Base-by-base conservation (phyloP, 53 echinoderm and acorn worm genomes). In the Patiria pectinifera region DNA sequence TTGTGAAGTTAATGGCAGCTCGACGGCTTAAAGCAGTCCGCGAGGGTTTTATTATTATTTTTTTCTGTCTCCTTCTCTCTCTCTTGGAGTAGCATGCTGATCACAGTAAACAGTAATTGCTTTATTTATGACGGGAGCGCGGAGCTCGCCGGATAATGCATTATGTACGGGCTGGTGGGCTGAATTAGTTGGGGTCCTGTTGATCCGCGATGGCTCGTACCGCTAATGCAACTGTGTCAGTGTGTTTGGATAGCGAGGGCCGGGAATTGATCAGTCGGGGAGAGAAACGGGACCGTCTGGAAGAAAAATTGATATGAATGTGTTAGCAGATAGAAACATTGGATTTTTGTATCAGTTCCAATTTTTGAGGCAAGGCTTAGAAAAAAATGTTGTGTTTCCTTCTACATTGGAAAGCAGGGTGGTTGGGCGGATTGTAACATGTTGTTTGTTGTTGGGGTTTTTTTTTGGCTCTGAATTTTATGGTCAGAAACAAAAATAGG, bases 101-200 rank as follows among this genome's bases (percentile, higher is more conserved):
- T 89, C 79, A 89, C 80, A 61, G 61, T 63, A 79, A 78, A 89
- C 89, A 89, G 89, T 89, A 89, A 89, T 89, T 89, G 89, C 89
- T 89, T 89, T 79, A 89, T 89, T 89, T 89, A 89, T 89, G 84
- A 25, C 80, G 4, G n/a, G 43, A 45, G 80, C 12, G 45, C 66
- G 45, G 84, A 62, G 59, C 53, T 53, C 53, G 45, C 63, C 45
- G 84, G 84, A 84, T 84, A 71, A 86, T 86, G 86, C 58, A 86
- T 86, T 86, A 86, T 72, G 71, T 43, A 71, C 48, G 86, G 71
- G 48, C 49, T 49, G 74, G 48, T 72, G 48, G 86, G 71, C 45
- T 48, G 74, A 70, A 15, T 71, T 63, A 48, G 72, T 71, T 8
- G 53, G 53, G 53, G 53, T 72, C 86, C 72, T 71, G 86, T 86